Conservation (phyloP, 2,888 invertebrate species). For the Octodonta nipae region DNA sequence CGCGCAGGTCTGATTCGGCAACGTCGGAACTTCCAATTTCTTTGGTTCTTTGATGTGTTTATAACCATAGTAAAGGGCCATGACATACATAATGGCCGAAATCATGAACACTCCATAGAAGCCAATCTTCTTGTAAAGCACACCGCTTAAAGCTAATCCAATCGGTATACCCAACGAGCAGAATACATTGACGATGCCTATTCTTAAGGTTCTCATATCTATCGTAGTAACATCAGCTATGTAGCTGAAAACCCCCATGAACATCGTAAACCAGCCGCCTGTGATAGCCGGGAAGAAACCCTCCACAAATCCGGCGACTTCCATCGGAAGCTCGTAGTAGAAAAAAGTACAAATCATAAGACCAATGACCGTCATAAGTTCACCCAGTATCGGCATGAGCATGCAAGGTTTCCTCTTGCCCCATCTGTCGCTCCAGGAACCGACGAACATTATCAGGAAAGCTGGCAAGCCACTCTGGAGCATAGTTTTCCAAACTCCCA, state of each 20-base stretch:
- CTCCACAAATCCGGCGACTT: constrained; percentile 66
- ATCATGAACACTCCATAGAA: constrained; percentile 72
- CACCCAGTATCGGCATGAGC: constrained; percentile 68
- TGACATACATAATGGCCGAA: constrained; percentile 58
- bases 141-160: constrained; percentile 78
- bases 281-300: constrained; percentile 70
- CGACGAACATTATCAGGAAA: constrained; percentile 65
- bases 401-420: constrained; percentile 68
- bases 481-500: constrained; percentile 77
- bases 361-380: constrained; percentile 64
- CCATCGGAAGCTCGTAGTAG: constrained; percentile 67
- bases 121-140: constrained; percentile 61
- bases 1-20: constrained; percentile 38
- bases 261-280: constrained; percentile 80
- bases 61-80: constrained; percentile 62
- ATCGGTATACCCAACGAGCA: constrained; percentile 78
- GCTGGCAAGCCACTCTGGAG: constrained; percentile 74
- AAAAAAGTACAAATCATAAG: constrained; percentile 66
- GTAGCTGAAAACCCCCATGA: constrained; percentile 82
- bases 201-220: constrained; percentile 68
- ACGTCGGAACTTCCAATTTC: constrained; percentile 38
- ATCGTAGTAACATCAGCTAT: constrained; percentile 75
- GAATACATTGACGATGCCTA: constrained; percentile 79
- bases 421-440: constrained; percentile 60
- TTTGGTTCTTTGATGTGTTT: constrained; percentile 58